Conservation (phyloP, 2,797 vertebrate species). For the Gila robusta region DNA sequence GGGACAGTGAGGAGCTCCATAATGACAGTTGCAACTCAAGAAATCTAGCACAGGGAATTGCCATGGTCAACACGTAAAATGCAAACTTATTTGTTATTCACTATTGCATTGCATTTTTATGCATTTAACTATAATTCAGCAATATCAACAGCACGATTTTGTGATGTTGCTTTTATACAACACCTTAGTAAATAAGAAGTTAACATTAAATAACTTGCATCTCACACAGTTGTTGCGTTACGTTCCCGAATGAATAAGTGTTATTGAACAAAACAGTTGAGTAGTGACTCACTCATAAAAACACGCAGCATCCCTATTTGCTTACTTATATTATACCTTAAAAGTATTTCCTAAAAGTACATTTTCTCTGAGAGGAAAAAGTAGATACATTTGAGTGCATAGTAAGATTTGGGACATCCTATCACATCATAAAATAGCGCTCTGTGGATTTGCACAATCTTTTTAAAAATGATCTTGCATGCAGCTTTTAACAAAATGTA, state of each 20-base stretch:
- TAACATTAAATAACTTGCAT: not conserved
- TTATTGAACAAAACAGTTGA: not conserved
- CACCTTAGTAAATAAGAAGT: not conserved
- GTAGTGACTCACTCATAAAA: not conserved
- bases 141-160: not conserved
- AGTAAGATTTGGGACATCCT: not conserved
- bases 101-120: too few species aligned
- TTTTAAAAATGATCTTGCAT: too few species aligned
- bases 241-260: not conserved
- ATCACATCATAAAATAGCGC: not conserved
- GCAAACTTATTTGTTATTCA: not conserved
- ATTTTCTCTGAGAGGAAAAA: not conserved
- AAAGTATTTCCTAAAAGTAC: not conserved
- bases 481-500: too few species aligned
- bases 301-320: not conserved
- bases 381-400: not conserved
- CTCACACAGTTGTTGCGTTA: not conserved
- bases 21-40: constrained; percentile 30
- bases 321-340: not conserved
- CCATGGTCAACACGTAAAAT: not conserved
- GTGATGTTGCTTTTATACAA: not conserved
- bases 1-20: constrained; percentile 2
- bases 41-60: constrained; percentile 4
- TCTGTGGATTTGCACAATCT: too few species aligned
- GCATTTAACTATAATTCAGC: not conserved